Conservation (phyloP, 2,113 vertebrate species). For the Gobius niger region DNA sequence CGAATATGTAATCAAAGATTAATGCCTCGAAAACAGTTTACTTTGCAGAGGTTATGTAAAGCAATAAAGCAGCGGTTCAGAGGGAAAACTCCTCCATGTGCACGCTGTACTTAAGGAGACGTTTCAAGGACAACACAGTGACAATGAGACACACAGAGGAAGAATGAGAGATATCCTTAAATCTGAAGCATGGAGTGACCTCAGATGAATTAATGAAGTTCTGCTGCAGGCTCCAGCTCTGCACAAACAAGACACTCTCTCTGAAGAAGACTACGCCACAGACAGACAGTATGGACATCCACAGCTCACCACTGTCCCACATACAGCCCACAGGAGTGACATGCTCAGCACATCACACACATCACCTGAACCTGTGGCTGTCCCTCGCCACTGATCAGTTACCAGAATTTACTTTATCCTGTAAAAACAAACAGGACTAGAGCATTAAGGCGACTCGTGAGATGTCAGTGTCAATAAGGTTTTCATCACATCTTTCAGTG, state of each 20-base stretch:
- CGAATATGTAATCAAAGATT: conserved; percentile 53
- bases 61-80: conserved; percentile 41
- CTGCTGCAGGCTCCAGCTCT: conserved; percentile 15
- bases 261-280: too few relatives aligned
- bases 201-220: conserved; percentile 39
- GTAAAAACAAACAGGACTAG: too few relatives aligned
- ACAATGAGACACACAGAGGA: not conserved
- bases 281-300: not conserved
- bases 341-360: not conserved
- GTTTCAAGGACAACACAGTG: conserved; percentile 4
- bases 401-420: not conserved
- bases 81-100: conserved; percentile 7
- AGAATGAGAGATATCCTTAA: conserved; percentile 8
- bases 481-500: too few relatives aligned
- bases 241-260: not conserved
- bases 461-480: too few relatives aligned
- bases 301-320: not conserved
- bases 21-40: conserved; percentile 60
- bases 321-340: not conserved
- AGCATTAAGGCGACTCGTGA: too few relatives aligned
- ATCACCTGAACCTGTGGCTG: not conserved
- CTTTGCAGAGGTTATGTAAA: conserved; percentile 59
- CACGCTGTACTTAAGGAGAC: not conserved
- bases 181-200: not conserved
- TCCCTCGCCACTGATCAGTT: not conserved